Evolutionary conservation across 1,140 invertebrate species (phyloP).

Genomic region (Diploscapter pachys): DNA sequence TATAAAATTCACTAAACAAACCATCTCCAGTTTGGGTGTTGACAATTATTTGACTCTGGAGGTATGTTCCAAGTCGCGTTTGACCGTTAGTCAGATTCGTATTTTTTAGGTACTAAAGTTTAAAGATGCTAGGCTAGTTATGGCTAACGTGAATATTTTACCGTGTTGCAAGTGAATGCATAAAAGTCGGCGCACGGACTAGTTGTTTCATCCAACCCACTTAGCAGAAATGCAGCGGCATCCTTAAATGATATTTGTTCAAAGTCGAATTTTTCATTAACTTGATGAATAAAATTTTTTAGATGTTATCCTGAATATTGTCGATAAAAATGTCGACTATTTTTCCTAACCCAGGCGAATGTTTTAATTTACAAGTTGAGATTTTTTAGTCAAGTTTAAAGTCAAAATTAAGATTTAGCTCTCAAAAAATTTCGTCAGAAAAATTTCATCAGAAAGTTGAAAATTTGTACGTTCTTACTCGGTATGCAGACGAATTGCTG

Average conservation of each 20-base stretch:
- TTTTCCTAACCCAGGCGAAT: too few relatives aligned
- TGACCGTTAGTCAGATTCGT: constrained; percentile 56
- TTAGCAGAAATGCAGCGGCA: constrained; percentile 56
- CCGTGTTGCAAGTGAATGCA: constrained; percentile 63
- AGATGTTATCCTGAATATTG: not conserved
- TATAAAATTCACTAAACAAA: too few relatives aligned
- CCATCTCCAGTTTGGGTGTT: constrained; percentile 24
- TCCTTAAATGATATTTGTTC: constrained; percentile 19
- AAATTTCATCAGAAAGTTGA: too few relatives aligned
- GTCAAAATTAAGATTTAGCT: too few relatives aligned
- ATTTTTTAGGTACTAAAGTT: constrained; percentile 53
- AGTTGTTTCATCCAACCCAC: constrained; percentile 62
- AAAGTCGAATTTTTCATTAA: not conserved
- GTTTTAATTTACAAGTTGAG: not conserved
- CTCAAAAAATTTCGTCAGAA: too few relatives aligned
- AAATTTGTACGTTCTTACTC: too few relatives aligned
- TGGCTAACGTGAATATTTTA: not conserved
- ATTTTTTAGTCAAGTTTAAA: not conserved
- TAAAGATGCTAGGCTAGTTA: not conserved
- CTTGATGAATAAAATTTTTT: not conserved
- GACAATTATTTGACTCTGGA: constrained; percentile 38
- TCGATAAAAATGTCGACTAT: too few relatives aligned
- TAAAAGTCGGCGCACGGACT: constrained; percentile 67
- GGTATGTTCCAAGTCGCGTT: constrained; percentile 42
- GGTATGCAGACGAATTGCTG: too few relatives aligned